Conservation (phyloP, 1,140 invertebrate species). For the Solen grandis region DNA sequence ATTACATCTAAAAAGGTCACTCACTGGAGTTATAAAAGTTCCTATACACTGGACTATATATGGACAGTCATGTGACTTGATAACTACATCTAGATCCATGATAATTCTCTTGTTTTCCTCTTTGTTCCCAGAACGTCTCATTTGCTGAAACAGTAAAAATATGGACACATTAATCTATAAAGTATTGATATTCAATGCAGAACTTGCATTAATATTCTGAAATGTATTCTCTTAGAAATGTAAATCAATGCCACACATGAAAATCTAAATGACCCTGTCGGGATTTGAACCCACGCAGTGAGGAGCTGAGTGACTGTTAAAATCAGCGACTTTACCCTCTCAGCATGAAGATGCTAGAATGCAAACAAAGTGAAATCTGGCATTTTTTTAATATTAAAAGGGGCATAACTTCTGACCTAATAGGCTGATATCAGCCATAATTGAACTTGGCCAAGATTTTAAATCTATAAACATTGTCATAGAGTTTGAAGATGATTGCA, state of each 20-base stretch:
- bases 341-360: no score
- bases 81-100: constrained; percentile 98
- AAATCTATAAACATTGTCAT: no score
- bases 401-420: no score
- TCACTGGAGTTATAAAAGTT: constrained; percentile 94
- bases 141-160: constrained; percentile 87
- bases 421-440: no score
- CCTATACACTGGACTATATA: constrained; percentile 98
- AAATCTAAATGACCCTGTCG: neutral
- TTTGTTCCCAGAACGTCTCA: constrained; percentile 96
- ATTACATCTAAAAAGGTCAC: no score
- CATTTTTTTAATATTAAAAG: no score
- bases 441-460: no score
- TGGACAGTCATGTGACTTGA: constrained; percentile 97
- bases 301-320: neutral
- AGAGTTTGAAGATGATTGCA: no score
- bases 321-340: no score
- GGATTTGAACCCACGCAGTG: no score
- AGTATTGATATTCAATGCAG: constrained; percentile 1
- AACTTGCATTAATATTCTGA: neutral
- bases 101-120: constrained; percentile 99
- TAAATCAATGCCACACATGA: neutral
- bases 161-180: neutral
- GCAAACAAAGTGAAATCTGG: no score
- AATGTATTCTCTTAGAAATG: neutral